Evolutionary conservation across 2,797 vertebrate genomes (phyloP), one percentile per base, ranked within the genome.

Genomic region (Glyptemys insculpta): DNA sequence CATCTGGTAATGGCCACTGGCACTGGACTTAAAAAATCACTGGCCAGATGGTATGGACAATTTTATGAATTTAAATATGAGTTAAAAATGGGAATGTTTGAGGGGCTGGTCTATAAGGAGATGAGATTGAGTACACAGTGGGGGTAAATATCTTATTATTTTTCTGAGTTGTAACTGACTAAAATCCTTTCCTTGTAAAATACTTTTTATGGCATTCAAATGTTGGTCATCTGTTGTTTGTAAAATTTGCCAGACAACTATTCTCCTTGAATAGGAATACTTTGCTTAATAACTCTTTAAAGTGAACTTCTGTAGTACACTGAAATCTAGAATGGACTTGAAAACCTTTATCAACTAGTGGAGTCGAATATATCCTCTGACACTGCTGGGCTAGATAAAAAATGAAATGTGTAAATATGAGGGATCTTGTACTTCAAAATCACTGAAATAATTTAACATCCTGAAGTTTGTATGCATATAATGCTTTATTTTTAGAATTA

Each of bases 351-450:
- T 72, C 47, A 31, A 34, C 11, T 29, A 79, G 44, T 79, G 44
- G 12, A 19, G 50, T 31, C 4, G 27, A 79, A 50, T 49, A 78
- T 29, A 47, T 47, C 18, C 9, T 79, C 31, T n/a, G 31, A 52
- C 19, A 50, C 5, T 52, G 31, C 49, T 79, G 7, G 31, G 49
- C 31, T 52, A 21, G 9, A n/a, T 34, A 52, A n/a, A 76, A 4
- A 50, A 31, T 49, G 29, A 31, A 79, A 79, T 34, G 37, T 53
- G 14, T 41, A 18, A 72, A 14, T 1, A 12, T 31, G 34, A 57
- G 49, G 19, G 6, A 29, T 5, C 3, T 81, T 56, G 37, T 72
- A 34, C 47, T 72, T 37, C 0, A 0, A 0, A 80, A 10, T 50
- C 8, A 1, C 37, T 72, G 83, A 81, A 85, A 54, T 62, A 52